Conservation (phyloP, 2,113 vertebrate species). For the Austrofundulus limnaeus region DNA sequence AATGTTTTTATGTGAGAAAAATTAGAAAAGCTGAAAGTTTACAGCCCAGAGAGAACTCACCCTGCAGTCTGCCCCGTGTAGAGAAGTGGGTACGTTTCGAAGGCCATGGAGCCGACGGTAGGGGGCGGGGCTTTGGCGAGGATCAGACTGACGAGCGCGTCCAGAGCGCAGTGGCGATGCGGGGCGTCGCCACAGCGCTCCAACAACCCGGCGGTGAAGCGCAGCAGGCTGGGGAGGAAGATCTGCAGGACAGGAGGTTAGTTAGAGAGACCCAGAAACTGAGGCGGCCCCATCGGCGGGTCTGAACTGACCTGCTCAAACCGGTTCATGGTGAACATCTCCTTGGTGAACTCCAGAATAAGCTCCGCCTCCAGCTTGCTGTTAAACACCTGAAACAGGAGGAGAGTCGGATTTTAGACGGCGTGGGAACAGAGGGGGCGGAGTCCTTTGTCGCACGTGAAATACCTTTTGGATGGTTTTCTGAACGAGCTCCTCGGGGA, state of each 20-base stretch:
- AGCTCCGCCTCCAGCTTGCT: conserved; percentile 79
- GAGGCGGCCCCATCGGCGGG: no score
- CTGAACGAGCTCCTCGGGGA: conserved; percentile 79
- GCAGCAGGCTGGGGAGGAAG: conserved; percentile 87
- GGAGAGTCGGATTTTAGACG: not conserved
- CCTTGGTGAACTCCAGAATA: conserved; percentile 87
- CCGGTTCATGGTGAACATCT: conserved; percentile 89
- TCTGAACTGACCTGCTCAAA: conserved; percentile 87
- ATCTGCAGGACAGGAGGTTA: conserved; percentile 69
- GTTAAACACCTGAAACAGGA: conserved; percentile 80
- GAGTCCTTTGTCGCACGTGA: not conserved
- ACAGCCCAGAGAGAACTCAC: conserved; percentile 68
- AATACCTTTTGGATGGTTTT: conserved; percentile 83
- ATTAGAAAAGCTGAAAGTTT: no score
- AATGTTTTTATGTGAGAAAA: no score
- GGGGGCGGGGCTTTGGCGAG: conserved; percentile 92
- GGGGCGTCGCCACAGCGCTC: conserved; percentile 59
- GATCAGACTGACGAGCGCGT: conserved; percentile 86
- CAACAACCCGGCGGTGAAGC: conserved; percentile 82
- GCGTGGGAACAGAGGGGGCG: not conserved
- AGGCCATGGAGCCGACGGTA: conserved; percentile 88
- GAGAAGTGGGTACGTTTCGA: conserved; percentile 92
- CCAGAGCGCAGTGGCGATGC: conserved; percentile 75
- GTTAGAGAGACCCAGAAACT: not conserved
- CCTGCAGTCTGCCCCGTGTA: conserved; percentile 78